phyloP scores from a whole-genome alignment of 2,888 invertebrate genomes.

The Taphrorychus bicolor region DNA sequence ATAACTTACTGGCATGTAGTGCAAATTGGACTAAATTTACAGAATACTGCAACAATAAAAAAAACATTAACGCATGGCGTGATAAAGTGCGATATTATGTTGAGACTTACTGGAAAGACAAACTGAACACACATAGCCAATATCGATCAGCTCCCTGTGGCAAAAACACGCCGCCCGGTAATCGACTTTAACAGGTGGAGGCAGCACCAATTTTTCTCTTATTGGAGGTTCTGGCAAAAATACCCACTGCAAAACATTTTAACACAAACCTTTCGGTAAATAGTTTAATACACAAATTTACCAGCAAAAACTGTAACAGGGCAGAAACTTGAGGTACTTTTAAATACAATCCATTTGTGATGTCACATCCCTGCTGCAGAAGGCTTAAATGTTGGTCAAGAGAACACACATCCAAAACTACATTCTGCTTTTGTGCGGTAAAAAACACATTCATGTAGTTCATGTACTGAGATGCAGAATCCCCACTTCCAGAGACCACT shows the following conservation, averaged over 20 bases:
- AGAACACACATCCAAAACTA: constrained; percentile 91
- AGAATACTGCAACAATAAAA: constrained; percentile 79
- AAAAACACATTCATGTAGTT: constrained; percentile 99
- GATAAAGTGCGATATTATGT: not conserved
- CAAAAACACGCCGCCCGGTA: constrained; percentile 98
- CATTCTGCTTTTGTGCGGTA: constrained; percentile 86
- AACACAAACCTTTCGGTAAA: not conserved
- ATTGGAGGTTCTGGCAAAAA: constrained; percentile 87
- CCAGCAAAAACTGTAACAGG: constrained; percentile 84
- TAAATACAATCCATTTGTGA: constrained; percentile 91
- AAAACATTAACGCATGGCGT: constrained; percentile 3
- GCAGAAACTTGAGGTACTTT: constrained; percentile 88
- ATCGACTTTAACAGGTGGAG: constrained; percentile 90
- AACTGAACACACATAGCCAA: constrained; percentile 97
- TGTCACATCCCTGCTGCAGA: constrained; percentile 95
- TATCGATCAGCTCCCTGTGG: constrained; percentile 91
- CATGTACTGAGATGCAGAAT: constrained; percentile 95
- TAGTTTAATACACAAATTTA: constrained; percentile 57
- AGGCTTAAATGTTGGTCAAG: constrained; percentile 89
- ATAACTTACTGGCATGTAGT: constrained; percentile 94
- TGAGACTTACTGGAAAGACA: constrained; percentile 85
- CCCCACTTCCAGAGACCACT: constrained; percentile 88
- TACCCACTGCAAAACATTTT: constrained; percentile 75
- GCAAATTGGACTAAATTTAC: constrained; percentile 96
- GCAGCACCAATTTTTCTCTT: constrained; percentile 82